phyloP scores from a whole-genome alignment of 2,113 vertebrate species.

The Scopus umbretta region DNA sequence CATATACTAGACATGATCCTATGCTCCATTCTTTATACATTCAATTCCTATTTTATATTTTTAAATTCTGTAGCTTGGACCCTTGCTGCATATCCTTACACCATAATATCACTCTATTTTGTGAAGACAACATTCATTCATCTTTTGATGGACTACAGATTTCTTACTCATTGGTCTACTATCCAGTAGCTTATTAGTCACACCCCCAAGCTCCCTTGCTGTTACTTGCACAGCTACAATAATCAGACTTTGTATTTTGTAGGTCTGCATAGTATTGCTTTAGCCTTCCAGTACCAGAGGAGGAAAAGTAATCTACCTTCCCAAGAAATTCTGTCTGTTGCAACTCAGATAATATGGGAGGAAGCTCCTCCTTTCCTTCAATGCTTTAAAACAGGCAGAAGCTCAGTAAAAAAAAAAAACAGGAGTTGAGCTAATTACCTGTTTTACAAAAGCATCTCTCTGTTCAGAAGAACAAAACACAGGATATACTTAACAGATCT shows the following conservation, averaged over 20 bases:
- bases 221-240: not conserved
- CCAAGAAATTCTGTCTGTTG: not conserved
- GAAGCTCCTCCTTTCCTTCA: not conserved
- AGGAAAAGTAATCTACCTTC: not conserved
- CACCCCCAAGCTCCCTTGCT: not conserved
- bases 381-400: not conserved
- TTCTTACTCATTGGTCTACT: not conserved
- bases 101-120: not conserved
- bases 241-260: not conserved
- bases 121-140: not conserved
- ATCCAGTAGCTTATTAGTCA: not conserved
- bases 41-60: not conserved
- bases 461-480: not conserved
- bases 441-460: not conserved
- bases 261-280: not conserved
- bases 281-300: not conserved
- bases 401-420: not conserved
- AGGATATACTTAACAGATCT: not conserved
- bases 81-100: not conserved
- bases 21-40: not conserved
- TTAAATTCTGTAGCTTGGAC: not conserved
- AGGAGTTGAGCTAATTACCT: not conserved
- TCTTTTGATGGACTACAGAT: not conserved
- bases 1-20: not conserved
- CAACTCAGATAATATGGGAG: not conserved